Base-by-base conservation (phyloP, 2,797 vertebrate genomes). In the Rhynchotus rufescens region DNA sequence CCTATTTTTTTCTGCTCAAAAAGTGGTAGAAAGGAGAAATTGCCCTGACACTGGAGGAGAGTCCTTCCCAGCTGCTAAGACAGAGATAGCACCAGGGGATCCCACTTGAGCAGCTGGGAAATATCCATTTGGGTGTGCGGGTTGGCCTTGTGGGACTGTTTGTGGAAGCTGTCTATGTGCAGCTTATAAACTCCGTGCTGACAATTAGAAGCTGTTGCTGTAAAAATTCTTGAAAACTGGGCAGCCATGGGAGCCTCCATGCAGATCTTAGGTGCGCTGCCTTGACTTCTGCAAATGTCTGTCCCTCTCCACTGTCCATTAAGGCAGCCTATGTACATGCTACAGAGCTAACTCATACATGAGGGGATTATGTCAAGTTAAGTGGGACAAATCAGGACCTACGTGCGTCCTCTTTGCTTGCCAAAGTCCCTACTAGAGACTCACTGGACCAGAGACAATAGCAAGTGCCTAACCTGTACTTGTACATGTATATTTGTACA, bases 61-160 rank as follows among this genome's bases (percentile, higher is more conserved):
- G 64, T 79, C 51, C 77, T 72, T 93, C 84, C 76, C 81, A 89
- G 86, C 80, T 92, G 93, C 90, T 89, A 5, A 71, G 84, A 85
- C 83, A 86, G 88, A 57, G 71, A 71, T 15, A 51, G 6, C 86
- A 94, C 84, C 91, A 88, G 93, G 90, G 76, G 67, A 90, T 15
- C 25, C 67, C 52, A 45, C 36, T 81, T 80, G 77, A 94, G 87
- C 94, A 95, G 93, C 94, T 95, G 93, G 87, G 92, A 95, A 95
- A 86, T 92, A 88, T 92, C 94, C 68, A 79, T 52, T 91, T 86
- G 92, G 91, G 91, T 79, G 89, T 93, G 87, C 71, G 87, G 91
- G 49, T 93, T 96, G 93, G 91, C 91, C 86, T 86, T 61, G 19
- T 85, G 89, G 79, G 92, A 89, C 82, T 89, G 87, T 90, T 84